These are phyloP conservation scores for Platorchestia sp. DNA, from an alignment of 1,140 invertebrate species.

Conservation along the genomic window DNA sequence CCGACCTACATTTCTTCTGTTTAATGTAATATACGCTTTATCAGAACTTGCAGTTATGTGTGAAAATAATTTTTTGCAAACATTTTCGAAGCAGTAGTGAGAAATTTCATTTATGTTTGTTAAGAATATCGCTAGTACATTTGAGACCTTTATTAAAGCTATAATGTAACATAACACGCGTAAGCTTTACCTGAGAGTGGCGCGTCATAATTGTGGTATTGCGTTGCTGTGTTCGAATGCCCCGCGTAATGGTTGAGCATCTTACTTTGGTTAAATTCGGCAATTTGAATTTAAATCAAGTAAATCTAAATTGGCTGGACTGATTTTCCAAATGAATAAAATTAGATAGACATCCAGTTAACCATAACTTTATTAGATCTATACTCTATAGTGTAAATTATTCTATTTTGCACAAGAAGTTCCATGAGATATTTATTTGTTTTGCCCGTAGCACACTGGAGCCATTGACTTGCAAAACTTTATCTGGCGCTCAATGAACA, in stretches of 20 bases:
- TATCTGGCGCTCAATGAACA: background rate
- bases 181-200: background rate
- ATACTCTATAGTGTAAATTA: background rate
- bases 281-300: background rate
- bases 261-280: background rate
- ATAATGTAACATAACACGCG: background rate
- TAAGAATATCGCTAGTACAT: too few species aligned
- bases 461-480: background rate
- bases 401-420: background rate
- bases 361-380: background rate
- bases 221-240: background rate
- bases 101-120: too few species aligned
- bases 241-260: background rate
- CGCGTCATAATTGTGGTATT: background rate
- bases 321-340: background rate
- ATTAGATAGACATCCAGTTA: background rate
- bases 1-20: too few species aligned
- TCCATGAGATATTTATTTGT: background rate
- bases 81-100: too few species aligned
- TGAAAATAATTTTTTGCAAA: too few species aligned
- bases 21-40: too few species aligned
- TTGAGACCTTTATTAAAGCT: background rate
- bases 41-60: too few species aligned
- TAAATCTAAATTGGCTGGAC: background rate
- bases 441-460: background rate